Percentiles rank a stretch among this genome's conserved stretches.
phyloP scores from a whole-genome alignment of 2,113 vertebrate genomes.

The Poeciliopsis retropinna region DNA sequence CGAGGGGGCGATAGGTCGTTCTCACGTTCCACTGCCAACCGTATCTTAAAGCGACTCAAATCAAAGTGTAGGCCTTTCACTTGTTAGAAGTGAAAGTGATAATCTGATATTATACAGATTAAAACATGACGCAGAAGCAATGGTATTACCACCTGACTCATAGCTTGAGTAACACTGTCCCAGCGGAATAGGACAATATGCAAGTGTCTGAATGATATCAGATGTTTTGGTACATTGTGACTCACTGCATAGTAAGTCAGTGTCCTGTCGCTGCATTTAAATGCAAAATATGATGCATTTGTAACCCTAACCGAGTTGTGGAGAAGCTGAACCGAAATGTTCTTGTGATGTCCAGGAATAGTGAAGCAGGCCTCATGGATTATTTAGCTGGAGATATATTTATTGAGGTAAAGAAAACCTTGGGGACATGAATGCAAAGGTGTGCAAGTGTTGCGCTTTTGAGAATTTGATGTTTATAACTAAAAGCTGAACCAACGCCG shows the following conservation, averaged over 20 bases:
- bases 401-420: background rate
- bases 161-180: background rate
- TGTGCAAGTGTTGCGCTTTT: background rate
- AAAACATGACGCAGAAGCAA: background rate
- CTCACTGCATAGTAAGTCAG: background rate
- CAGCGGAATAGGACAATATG: background rate
- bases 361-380: background rate
- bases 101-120: constrained; percentile 13
- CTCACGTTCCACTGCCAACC: constrained; percentile 27
- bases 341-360: background rate
- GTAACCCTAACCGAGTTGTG: background rate
- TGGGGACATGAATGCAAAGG: background rate
- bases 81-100: constrained; percentile 13
- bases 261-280: background rate
- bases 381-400: background rate
- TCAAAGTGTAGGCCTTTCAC: constrained; percentile 4
- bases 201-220: background rate
- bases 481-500: background rate
- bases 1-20: constrained; percentile 62
- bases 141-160: background rate
- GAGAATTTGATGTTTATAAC: too few relatives aligned
- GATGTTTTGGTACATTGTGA: background rate
- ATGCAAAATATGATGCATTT: background rate
- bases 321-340: background rate
- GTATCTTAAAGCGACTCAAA: constrained; percentile 11